Base-by-base conservation (phyloP, 2,888 invertebrate species). In the Liodrosophila aerea region DNA sequence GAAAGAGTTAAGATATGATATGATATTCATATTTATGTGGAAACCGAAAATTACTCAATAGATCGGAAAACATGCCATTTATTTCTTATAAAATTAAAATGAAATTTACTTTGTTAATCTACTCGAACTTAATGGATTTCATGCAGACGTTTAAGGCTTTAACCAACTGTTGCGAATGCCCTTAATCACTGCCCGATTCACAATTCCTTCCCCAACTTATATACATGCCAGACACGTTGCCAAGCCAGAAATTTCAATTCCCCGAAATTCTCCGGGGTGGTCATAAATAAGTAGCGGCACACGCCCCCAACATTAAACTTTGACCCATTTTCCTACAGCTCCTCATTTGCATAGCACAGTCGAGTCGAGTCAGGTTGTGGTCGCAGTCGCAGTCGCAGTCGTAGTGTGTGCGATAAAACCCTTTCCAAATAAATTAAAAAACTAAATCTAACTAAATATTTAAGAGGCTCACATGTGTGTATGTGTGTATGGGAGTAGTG, bases 391-490 rank as follows among this genome's bases (percentile, higher is more conserved):
- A n/a, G n/a, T n/a, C n/a, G 30, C 39, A 37, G 36, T 49, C 29
- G 5, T 2, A 49, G 39, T 39, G 41, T 54, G 37, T 15, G 60
- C 65, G 15, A 39, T 46, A 45, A 61, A 75, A 49, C 64, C 65
- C 76, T 68, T 75, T 82, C 61, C 36, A 67, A 65, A 82, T 74
- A 69, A 81, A 84, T 80, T 77, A 85, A 81, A n/a, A 64, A 73
- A 69, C 59, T 50, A 64, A 73, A 65, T 60, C 63, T 62, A 72
- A 64, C 73, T 72, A 73, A 81, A 83, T 85, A 81, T 81, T 85
- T 78, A 85, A 69, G 59, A 49, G 54, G 50, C 64, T 41, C 51
- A 64, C 52, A 71, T 29, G 12, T 29, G 34, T 7, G 18, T 4
- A 9, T n/a, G 31, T 18, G 9, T 34, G 13, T 27, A 22, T 44